Conservation (phyloP, 2,113 vertebrate genomes). For the Anseranas semipalmata region DNA sequence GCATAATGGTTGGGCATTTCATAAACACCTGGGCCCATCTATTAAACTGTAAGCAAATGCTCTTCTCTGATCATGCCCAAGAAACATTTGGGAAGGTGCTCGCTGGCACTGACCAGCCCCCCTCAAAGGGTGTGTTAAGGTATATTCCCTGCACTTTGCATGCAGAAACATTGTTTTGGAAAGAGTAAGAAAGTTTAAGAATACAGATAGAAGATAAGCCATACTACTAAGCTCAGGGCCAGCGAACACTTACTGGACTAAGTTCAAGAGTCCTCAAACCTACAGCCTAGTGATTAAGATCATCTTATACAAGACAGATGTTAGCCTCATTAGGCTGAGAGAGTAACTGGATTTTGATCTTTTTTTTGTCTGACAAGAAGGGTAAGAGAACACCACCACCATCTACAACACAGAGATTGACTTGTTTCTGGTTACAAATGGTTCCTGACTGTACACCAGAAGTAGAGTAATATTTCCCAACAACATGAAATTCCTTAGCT, state of each 20-base stretch:
- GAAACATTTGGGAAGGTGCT: not conserved
- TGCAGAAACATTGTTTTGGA: not conserved
- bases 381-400: not conserved
- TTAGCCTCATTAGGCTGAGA: not conserved
- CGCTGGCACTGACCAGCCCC: not conserved
- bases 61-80: not conserved
- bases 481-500: not conserved
- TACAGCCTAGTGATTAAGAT: not conserved
- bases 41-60: not conserved
- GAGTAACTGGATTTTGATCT: not conserved
- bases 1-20: not conserved
- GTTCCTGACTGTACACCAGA: not conserved
- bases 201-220: not conserved
- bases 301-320: not conserved
- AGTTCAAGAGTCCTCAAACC: not conserved
- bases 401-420: not conserved
- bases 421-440: not conserved
- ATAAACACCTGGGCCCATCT: not conserved
- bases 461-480: not conserved
- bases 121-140: not conserved
- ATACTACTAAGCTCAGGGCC: rapidly evolving
- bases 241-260: not conserved
- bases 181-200: not conserved
- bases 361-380: not conserved
- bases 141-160: not conserved